These are phyloP conservation scores for Channallabes apus DNA, from an alignment of 2,797 vertebrate species.

Conservation along the genomic window DNA sequence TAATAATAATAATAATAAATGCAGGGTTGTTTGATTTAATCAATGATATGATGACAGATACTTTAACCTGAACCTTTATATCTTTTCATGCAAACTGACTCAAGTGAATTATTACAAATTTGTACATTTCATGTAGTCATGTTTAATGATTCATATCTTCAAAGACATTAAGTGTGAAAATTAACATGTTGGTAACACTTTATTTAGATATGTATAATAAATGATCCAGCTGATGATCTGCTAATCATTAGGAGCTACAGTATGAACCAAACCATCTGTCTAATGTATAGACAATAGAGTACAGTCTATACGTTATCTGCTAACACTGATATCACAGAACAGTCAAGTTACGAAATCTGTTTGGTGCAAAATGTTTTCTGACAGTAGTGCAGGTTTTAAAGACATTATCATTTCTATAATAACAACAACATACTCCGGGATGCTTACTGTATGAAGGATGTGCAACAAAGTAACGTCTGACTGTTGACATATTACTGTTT, in stretches of 20 bases:
- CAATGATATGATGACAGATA: background rate
- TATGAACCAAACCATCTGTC: background rate
- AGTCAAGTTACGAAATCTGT: background rate
- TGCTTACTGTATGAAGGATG: background rate
- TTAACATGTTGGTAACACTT: background rate
- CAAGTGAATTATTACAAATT: background rate
- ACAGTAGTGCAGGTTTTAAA: background rate
- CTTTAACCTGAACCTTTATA: background rate
- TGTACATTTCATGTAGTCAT: background rate
- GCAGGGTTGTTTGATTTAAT: background rate
- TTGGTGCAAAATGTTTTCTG: background rate
- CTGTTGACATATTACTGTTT: too few relatives aligned
- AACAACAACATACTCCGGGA: background rate
- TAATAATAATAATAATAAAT: too few relatives aligned
- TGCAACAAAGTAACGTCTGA: background rate
- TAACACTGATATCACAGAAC: background rate
- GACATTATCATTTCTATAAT: background rate
- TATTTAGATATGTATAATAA: background rate
- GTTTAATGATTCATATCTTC: background rate
- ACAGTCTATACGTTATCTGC: background rate
- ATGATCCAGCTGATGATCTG: background rate
- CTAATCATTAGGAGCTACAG: background rate
- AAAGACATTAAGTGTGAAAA: background rate
- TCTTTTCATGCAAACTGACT: background rate
- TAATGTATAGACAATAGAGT: background rate